Evolutionary conservation across 2,797 vertebrate species (phyloP).

Genomic region (Staurois parvus): DNA sequence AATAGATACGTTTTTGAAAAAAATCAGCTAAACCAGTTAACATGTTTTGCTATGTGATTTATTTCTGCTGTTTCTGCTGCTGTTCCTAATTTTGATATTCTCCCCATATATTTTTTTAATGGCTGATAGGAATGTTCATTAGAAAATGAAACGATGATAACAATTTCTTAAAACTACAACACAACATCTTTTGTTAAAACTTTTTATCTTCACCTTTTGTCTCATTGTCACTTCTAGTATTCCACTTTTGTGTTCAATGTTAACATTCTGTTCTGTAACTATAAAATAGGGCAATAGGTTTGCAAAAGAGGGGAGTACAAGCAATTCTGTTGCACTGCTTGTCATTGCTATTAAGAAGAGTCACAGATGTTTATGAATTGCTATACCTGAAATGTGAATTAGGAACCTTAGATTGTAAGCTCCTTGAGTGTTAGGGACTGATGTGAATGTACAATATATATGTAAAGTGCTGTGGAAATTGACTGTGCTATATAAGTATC

Average conservation of each 20-base stretch:
- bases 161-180: neutral
- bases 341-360: neutral
- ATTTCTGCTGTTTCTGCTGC: no score
- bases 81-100: no score
- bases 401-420: no score
- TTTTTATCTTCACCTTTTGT: constrained; percentile 18
- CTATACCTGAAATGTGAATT: constrained; percentile 1
- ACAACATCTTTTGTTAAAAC: neutral
- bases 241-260: constrained; percentile 17
- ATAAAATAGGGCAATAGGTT: neutral
- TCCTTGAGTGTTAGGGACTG: no score
- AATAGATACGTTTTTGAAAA: no score
- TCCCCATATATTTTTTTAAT: neutral
- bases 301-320: neutral
- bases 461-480: no score
- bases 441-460: no score
- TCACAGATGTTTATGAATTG: neutral
- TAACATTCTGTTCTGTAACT: constrained; percentile 24
- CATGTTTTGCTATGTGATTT: no score
- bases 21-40: no score
- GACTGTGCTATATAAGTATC: no score
- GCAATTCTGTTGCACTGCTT: neutral
- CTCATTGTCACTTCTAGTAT: neutral
- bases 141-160: neutral
- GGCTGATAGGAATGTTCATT: neutral